Base-by-base conservation (phyloP, 1,140 invertebrate species). In the Dufourea novaeangliae region DNA sequence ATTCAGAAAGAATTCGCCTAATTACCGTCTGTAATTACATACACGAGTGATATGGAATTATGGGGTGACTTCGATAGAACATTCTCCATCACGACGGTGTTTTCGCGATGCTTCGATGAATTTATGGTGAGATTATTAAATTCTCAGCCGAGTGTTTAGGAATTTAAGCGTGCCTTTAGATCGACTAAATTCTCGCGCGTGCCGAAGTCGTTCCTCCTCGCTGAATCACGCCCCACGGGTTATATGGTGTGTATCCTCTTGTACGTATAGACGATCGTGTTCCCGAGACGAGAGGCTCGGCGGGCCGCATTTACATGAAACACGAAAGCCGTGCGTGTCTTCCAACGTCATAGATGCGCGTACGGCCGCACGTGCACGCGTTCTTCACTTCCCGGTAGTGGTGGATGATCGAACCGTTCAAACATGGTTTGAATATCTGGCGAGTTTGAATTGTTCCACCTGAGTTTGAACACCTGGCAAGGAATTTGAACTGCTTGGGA, bases 161-260 rank as follows among this genome's bases (percentile, higher is more conserved):
- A 46, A 50, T 50, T 7, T 4, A 50, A 50, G 46, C 46, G n/a
- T 50, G 46, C 20, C 14, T 14, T 20, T 14, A 20, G n/a, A 50
- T 50, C 46, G 46, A n/a, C 46, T 50, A n/a, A 50, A 50, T 50
- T 50, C 46, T 50, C 46, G 46, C 46, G n/a, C 46, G 46, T 50
- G 46, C 46, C 46, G 7, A 17, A 7, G 46, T 50, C 46, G 46
- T 50, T 50, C 41, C 41, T 46, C 46, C 8, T 50, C 46, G 46
- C 5, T 50, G 46, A 50, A 50, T 50, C 46, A 50, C 46, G 20
- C 6, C 8, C 8, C 3, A 8, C 8, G n/a, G 34, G 8, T 37
- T 37, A 37, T 3, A 37, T 37, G 34, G 34, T 37, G 34, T 37
- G 34, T 37, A 8, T 37, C 34, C 34, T 37, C 8, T 3, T 8